Conservation (phyloP, 2,797 vertebrate genomes). For the Myiotriccus ornatus region DNA sequence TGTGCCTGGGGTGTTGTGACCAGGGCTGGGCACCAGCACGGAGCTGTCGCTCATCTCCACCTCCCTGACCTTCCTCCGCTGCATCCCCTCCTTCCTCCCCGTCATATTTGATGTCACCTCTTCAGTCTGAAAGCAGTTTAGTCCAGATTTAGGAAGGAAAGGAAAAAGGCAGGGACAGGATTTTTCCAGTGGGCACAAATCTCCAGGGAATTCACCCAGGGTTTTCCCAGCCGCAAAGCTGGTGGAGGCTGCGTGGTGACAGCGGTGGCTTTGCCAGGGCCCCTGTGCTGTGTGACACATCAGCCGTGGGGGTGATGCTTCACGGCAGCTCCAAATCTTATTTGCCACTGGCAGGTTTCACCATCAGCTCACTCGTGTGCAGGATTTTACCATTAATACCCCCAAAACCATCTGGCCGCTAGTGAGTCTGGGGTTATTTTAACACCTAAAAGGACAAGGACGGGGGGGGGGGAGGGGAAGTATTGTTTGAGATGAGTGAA, state of each 20-base stretch:
- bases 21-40: background rate
- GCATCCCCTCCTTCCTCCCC: background rate
- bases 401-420: background rate
- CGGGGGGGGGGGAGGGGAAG: background rate
- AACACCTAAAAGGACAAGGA: background rate
- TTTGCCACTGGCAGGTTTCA: background rate
- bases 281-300: background rate
- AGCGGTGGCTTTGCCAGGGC: background rate
- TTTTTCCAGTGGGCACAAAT: background rate
- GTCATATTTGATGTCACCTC: background rate
- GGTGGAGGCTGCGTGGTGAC: background rate
- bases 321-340: background rate
- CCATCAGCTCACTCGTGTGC: background rate
- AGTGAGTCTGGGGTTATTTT: background rate
- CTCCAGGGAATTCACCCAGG: background rate
- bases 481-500: background rate
- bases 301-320: background rate
- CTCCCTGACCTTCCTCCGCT: background rate
- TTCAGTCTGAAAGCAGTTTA: background rate
- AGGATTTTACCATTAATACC: background rate
- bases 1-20: background rate
- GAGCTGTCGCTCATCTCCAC: fast-evolving
- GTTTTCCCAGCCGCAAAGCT: background rate
- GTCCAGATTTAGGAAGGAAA: background rate
- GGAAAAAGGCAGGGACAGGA: background rate